Conservation (phyloP, 2,888 invertebrate species). For the Ornithoptera alexandrae region DNA sequence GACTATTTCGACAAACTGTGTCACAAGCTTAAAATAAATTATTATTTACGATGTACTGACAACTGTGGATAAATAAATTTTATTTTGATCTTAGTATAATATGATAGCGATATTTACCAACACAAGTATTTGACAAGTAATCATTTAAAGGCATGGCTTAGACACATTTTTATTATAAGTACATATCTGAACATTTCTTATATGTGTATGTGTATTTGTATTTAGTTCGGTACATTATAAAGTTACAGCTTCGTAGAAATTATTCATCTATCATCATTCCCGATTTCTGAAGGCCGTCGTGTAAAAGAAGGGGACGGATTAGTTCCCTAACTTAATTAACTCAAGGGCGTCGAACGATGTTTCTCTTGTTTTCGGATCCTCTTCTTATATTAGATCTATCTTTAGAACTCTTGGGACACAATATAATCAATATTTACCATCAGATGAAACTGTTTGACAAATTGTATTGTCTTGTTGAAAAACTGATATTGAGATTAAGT, state of each 20-base stretch:
- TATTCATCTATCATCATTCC: conserved; percentile 21
- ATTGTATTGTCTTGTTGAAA: conserved; percentile 1
- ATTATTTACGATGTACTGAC: too few species aligned
- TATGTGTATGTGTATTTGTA: too few species aligned
- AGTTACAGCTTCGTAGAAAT: conserved; percentile 6
- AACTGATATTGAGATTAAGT: background rate
- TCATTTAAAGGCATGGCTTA: too few species aligned
- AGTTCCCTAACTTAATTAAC: conserved; percentile 35
- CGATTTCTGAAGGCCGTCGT: conserved; percentile 8
- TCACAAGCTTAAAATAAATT: too few species aligned
- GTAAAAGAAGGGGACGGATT: conserved; percentile 31
- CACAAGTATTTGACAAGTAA: too few species aligned
- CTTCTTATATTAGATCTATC: conserved; percentile 23
- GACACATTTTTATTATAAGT: too few species aligned
- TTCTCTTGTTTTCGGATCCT: conserved; percentile 17
- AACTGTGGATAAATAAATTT: too few species aligned
- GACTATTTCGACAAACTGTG: too few species aligned
- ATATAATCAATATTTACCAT: conserved; percentile 20
- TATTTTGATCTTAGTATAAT: too few species aligned
- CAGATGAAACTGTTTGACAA: conserved; percentile 16
- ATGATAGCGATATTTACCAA: too few species aligned
- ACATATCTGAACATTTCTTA: too few species aligned
- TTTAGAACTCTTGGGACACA: conserved; percentile 19
- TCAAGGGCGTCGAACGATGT: conserved; percentile 24
- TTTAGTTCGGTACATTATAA: too few species aligned